Evolutionary conservation across 2,888 invertebrate genomes (phyloP).

Genomic region (Caenorhabditis panamensis): DNA sequence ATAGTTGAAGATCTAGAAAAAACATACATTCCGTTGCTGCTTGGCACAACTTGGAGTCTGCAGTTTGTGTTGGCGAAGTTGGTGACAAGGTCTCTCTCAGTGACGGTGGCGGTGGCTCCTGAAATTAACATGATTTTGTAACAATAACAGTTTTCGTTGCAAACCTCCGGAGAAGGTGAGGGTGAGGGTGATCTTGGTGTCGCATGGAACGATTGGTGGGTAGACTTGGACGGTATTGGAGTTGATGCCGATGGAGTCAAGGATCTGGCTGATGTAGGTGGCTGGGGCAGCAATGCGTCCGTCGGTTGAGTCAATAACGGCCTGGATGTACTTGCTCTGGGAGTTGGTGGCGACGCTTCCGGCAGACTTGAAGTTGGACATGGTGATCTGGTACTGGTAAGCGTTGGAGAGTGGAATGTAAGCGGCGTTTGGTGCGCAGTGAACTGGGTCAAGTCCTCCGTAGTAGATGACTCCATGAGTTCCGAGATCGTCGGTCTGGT

Average conservation of each 20-base stretch:
- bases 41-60: constrained; percentile 42
- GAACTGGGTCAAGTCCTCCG: constrained; percentile 56
- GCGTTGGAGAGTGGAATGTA: constrained; percentile 29
- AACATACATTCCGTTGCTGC: constrained; percentile 7
- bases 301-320: constrained; percentile 30
- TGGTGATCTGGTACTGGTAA: constrained; percentile 32
- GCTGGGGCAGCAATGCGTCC: constrained; percentile 25
- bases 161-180: constrained; percentile 32
- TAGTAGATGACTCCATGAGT: constrained; percentile 61
- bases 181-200: constrained; percentile 46
- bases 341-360: constrained; percentile 41
- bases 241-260: constrained; percentile 45
- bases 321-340: constrained; percentile 38
- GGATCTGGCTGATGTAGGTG: constrained; percentile 26
- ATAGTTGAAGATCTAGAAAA: not conserved
- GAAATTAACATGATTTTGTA: not conserved
- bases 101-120: constrained; percentile 40
- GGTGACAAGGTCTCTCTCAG: constrained; percentile 47
- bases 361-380: constrained; percentile 28
- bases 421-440: constrained; percentile 44
- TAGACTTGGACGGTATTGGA: constrained; percentile 25
- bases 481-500: constrained; percentile 56
- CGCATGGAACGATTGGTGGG: constrained; percentile 53
- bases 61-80: constrained; percentile 33
- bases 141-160: not conserved